Evolutionary conservation across 2,113 vertebrate genomes (phyloP).

Genomic region (Arizona elegans): DNA sequence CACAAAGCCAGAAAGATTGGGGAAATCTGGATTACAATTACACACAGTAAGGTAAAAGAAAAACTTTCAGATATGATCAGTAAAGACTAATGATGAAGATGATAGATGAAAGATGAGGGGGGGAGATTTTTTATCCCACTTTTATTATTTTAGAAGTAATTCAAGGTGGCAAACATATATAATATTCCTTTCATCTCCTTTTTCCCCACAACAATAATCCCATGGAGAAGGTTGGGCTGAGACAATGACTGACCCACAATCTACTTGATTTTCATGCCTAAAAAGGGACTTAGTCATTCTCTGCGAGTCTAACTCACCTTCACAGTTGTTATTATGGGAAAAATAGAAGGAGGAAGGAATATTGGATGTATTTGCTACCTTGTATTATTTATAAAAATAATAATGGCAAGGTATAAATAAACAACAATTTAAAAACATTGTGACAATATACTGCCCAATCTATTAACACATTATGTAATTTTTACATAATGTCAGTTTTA

Average conservation of each 20-base stretch:
- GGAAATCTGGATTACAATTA: neutral
- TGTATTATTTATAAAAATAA: neutral
- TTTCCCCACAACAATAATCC: neutral
- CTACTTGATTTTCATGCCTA: neutral
- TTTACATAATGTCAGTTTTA: neutral
- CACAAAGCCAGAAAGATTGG: too few relatives aligned
- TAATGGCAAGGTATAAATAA: neutral
- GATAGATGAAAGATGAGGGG: too few relatives aligned
- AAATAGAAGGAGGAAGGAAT: neutral
- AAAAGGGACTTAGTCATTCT: neutral
- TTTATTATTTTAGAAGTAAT: too few relatives aligned
- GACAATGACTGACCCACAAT: neutral
- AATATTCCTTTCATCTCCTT: neutral
- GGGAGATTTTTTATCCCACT: too few relatives aligned
- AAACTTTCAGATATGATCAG: neutral
- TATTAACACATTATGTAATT: neutral
- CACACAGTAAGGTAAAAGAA: neutral
- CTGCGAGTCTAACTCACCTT: neutral
- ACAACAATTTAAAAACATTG: neutral
- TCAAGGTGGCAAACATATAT: neutral
- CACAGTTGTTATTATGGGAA: neutral
- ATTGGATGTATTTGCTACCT: neutral
- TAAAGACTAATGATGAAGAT: neutral
- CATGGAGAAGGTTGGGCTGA: too few relatives aligned
- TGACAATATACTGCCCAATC: neutral